Conservation (phyloP, 1,140 invertebrate species). For the Eciton burchellii region DNA sequence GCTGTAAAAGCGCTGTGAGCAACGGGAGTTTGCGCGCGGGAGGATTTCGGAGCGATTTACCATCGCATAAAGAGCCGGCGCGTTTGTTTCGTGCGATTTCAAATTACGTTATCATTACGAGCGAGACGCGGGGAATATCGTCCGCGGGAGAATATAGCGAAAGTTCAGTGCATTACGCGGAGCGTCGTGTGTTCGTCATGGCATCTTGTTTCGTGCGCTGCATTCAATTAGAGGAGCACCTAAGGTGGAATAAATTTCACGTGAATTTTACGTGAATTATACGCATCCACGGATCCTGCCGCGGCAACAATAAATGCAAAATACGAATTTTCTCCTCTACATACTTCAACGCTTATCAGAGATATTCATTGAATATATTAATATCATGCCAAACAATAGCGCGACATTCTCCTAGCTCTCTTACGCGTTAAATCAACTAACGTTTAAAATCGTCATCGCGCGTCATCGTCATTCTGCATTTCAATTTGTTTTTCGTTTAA, state of each 20-base stretch:
- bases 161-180: constrained; percentile 17
- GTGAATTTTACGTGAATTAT: constrained; percentile 24
- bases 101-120: constrained; percentile 49
- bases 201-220: constrained; percentile 20
- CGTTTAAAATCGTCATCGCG: not conserved
- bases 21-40: constrained; percentile 25
- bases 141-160: constrained; percentile 37
- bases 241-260: constrained; percentile 12
- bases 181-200: constrained; percentile 28
- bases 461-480: not conserved
- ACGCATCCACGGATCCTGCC: not conserved
- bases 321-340: not conserved
- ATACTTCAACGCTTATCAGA: not conserved
- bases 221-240: constrained; percentile 19
- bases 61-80: constrained; percentile 20
- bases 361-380: not conserved
- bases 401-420: not conserved
- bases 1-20: constrained; percentile 54
- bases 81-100: constrained; percentile 56
- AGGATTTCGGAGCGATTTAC: constrained; percentile 55
- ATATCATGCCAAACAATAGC: not conserved
- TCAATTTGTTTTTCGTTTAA: not conserved
- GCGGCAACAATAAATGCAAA: not conserved
- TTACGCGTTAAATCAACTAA: not conserved
- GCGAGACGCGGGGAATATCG: not conserved